Evolutionary conservation across 2,797 vertebrate genomes (phyloP), one percentile per base, ranked within the genome.

Genomic region (Gambusia yucatana): DNA sequence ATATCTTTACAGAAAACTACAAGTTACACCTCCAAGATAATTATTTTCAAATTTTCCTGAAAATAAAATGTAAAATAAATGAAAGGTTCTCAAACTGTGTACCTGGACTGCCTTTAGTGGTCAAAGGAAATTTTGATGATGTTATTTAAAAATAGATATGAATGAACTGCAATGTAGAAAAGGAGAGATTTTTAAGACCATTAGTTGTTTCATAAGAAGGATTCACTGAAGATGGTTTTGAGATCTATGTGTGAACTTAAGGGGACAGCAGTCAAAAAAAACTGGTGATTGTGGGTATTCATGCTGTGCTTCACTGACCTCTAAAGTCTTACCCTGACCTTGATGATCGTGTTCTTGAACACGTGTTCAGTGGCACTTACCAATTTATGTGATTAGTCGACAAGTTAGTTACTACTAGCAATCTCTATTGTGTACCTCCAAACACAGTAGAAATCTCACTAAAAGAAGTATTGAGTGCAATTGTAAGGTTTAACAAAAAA

Each of bases 1-100:
- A 63, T 9, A 30, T 70, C 57, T 25, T 50, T 30, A 77, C 69
- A 67, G 17, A 16, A 73, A 65, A 65, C 63, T 65, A 65, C 33
- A 39, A 39, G 63, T 6, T 39, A 65, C 3, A 39, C 33, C 61
- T 36, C 33, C 11, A 39, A 65, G 17, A 65, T 39, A 9, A 39
- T 63, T 20, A 65, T 22, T 9, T 65, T 8, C 33, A 9, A 10
- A 65, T 39, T 39, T 65, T 20, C 3, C 6, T 65, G 17, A 36
- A 22, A 65, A 65, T 22, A 65, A 39, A 65, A 39, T 22, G 33
- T 65, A 39, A 36, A 65, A 39, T 4, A 39, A 65, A 22, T 39
- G 17, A 65, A 39, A 22, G 33, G 7, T 39, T 65, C 3, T 39
- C 36, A 65, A 65, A 20, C 16, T 39, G 33, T 39, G 61, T 11